phyloP scores from a whole-genome alignment of 2,888 invertebrate species.

The Ceriagrion tenellum region DNA sequence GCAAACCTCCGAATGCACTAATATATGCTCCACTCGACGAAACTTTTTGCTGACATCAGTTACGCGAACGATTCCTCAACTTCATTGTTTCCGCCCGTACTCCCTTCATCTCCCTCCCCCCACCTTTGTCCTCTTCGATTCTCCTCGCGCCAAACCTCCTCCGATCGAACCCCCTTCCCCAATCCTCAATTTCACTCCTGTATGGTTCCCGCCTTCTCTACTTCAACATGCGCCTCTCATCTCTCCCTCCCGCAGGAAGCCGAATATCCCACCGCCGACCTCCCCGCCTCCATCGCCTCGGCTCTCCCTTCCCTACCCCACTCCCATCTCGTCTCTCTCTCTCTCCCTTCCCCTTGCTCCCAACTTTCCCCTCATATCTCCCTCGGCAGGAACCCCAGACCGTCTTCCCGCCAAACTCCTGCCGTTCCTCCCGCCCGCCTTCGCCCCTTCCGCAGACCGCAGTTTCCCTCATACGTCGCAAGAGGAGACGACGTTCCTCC shows the following conservation, averaged over 20 bases:
- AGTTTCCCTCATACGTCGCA: constrained; percentile 48
- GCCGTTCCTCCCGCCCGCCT: neutral
- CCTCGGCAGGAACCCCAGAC: neutral
- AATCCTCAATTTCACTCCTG: too few relatives aligned
- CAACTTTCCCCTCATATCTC: too few relatives aligned
- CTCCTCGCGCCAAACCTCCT: too few relatives aligned
- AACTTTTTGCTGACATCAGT: constrained; percentile 60
- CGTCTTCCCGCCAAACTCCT: neutral
- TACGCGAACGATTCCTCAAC: constrained; percentile 47
- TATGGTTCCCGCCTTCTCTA: too few relatives aligned
- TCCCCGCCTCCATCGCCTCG: neutral
- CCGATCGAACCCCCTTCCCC: too few relatives aligned
- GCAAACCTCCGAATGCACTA: constrained; percentile 45
- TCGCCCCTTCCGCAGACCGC: constrained; percentile 6
- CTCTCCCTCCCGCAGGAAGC: neutral
- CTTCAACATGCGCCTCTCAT: neutral
- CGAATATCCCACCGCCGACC: neutral
- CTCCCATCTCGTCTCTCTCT: too few relatives aligned
- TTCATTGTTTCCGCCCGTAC: constrained; percentile 41
- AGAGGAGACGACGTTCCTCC: constrained; percentile 35
- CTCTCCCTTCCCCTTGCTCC: too few relatives aligned
- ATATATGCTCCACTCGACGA: constrained; percentile 57
- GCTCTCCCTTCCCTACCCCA: neutral
- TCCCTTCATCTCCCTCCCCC: neutral
- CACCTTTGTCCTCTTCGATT: neutral